Evolutionary conservation across 2,888 invertebrate species (phyloP), one percentile per base, ranked within the genome.

Genomic region (Anoncus sp.): DNA sequence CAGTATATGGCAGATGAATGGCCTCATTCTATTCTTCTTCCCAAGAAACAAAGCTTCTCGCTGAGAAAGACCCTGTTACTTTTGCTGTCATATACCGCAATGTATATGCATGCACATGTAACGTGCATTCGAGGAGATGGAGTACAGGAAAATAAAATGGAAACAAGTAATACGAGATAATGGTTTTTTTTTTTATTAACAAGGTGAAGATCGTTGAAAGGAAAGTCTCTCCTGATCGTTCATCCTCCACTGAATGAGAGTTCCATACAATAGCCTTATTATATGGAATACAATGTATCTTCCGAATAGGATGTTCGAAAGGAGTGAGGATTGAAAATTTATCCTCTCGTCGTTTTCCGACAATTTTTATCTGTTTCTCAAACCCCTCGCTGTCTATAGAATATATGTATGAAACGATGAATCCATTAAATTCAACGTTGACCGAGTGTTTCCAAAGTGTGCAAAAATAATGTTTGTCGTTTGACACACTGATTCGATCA

Each of bases 11-110:
- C 55, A 62, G 70, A 55, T 70, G 74, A 78, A 74, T 70, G 66
- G 65, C 70, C 65, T 65, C 70, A 47, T 74, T 78, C 74, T 66
- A 55, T 60, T 45, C 70, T 62, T 53, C 66, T 31, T 38, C 65
- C 16, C 16, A 38, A 40, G 43, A 62, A 75, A 74, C 70, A 78
- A 66, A 70, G 69, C 63, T 53, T 27, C 38, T 57, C 59, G 16
- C 18, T 45, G 69, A 77, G 40, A 74, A 10, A 69, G 35, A 47
- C 59, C 27, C 69, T 63, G 22, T 70, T 59, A 43, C 45, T 77
- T 77, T 69, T 69, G 65, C 40, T 24, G 51, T 65, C n/a, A n/a
- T 24, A 27, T 49, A 62, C 35, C 24, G 43, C 14, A 16, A 16
- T 55, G 20, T 43, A 57, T 31, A 38, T 24, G 16, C 24, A 24